Evolutionary conservation across 64 coral and sea anemone genomes (phyloP), one percentile per base, ranked within the genome.

Genomic region (Montipora efflorescens): DNA sequence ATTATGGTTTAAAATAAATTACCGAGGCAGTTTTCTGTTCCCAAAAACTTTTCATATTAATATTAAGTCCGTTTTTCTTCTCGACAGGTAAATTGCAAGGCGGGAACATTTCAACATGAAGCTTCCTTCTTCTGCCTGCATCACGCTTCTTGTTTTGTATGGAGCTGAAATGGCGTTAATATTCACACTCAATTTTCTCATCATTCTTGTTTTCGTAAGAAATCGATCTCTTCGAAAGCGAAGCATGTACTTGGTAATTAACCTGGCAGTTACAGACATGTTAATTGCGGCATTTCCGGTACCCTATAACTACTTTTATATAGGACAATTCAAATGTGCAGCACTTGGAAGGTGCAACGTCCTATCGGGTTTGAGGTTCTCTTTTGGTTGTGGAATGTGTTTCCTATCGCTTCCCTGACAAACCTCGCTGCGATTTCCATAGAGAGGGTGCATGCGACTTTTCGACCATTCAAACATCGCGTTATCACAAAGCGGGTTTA

Each of bases 191-290:
- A 80, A 80, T 21, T 8, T 23, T n/a, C 1, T 57, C 13, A 80
- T 50, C 20, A 57, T 57, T 22, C 8, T 57, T 80, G 48, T 23
- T 23, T 57, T 80, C 4, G 23, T 28, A 10, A 80, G 57, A 9
- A 25, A 80, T 8, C 18, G n/a, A 11, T 55, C 11, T 15, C 48
- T 80, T 28, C 78, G 78, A 11, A 80, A 80, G 3, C 51, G 50
- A 4, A 57, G 18, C 48, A 21, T 4, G 49, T 59, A 58, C n/a
- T 21, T 80, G 50, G n/a, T 80, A 3, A 53, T 80, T 23, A 80
- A 58, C 23, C 21, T 80, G 6, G 78, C 78, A 3, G 78, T 80
- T n/a, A 19, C 50, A 9, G 78, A 80, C 25, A 80, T 80, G 78
- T 57, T 80, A 10, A 8, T 20, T 22, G 78, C 48, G 11, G 78